Evolutionary conservation across 1,140 invertebrate genomes (phyloP), one percentile per base, ranked within the genome.

Genomic region (Achatina immaculata): DNA sequence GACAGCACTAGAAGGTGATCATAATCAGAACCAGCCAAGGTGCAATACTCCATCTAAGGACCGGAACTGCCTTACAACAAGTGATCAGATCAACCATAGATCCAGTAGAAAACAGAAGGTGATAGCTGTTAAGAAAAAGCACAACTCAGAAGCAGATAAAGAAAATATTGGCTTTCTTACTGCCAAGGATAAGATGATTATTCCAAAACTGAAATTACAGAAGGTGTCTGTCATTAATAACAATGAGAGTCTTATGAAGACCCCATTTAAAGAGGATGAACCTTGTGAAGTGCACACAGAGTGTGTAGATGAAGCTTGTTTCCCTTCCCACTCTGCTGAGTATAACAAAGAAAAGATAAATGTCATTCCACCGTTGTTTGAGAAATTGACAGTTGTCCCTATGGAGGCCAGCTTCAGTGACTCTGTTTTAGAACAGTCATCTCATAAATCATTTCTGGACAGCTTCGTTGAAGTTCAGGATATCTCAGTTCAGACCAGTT

Each of bases 401-500:
- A n/a, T 34, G 28, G 28, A 28, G 11, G 31, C 58, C 28, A 62
- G 24, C 11, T 58, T 28, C 58, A 62, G n/a, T 9, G 28, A 28
- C 28, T 31, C 58, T 34, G n/a, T 31, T 11, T 6, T 31, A 31
- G 28, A 21, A 34, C 9, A 31, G 16, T 2, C 28, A 62, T 62
- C 58, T 28, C n/a, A 28, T 62, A 24, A 55, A 21, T 21, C 48
- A 55, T 21, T 55, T 24, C 31, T 28, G 4, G 72, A 74, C 19
- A 74, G 72, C n/a, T 74, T 51, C 51, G 40, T 48, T 31, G 72
- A 74, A 74, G 72, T 74, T 21, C 45, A 48, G 34, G 72, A 74
- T 51, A 36, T 74, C 16, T 74, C 72, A 11, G n/a, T 55, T 74
- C 72, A 74, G 45, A 55, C 48, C 11, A 74, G 48, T 51, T 55